Evolutionary conservation across 2,113 vertebrate genomes (phyloP).

Genomic region (Cariama cristata): DNA sequence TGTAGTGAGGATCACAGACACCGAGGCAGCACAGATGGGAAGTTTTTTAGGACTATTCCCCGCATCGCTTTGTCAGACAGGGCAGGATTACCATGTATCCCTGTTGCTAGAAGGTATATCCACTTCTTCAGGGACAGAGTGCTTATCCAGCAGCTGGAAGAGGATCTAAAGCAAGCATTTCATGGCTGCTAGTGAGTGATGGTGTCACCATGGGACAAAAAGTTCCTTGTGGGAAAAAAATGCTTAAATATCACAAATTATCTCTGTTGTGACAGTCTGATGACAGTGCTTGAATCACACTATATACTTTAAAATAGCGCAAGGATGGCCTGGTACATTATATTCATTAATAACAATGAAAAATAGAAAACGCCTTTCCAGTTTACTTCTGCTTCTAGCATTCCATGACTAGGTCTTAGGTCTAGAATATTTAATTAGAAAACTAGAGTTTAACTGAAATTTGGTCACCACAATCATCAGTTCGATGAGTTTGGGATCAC

Average conservation of each 20-base stretch:
- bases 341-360: background rate
- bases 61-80: background rate
- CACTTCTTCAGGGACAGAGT: background rate
- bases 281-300: background rate
- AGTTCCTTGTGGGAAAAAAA: background rate
- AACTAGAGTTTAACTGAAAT: background rate
- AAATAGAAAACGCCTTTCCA: background rate
- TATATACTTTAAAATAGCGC: background rate
- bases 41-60: background rate
- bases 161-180: background rate
- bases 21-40: background rate
- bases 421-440: background rate
- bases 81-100: background rate
- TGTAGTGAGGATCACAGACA: background rate
- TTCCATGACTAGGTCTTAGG: background rate
- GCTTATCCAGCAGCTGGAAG: background rate
- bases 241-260: background rate
- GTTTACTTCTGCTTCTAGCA: background rate
- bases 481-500: background rate
- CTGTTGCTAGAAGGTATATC: background rate
- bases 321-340: background rate
- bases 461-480: background rate
- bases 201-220: background rate
- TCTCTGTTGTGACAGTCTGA: background rate
- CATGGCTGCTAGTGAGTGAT: background rate